These are phyloP conservation scores for Diorhabda carinulata DNA, from an alignment of 1,140 invertebrate species.

Conservation along the genomic window DNA sequence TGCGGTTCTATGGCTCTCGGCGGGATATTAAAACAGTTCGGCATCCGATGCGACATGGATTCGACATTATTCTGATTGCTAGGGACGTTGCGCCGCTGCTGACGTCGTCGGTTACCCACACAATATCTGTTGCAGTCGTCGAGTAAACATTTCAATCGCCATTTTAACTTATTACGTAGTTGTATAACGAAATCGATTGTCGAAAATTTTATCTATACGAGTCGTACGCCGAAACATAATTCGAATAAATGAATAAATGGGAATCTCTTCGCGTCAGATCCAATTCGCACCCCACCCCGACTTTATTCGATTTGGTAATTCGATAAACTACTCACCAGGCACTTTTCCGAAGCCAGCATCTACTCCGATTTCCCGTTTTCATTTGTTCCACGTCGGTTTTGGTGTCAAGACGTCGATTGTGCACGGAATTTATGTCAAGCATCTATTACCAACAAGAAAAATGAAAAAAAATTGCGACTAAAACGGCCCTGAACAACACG, in stretches of 20 bases:
- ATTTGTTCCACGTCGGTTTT: too few species aligned
- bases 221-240: too few species aligned
- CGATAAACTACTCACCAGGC: background rate
- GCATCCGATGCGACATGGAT: slow-evolving; percentile 38
- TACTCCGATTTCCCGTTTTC: too few species aligned
- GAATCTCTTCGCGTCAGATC: slow-evolving; percentile 1
- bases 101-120: slow-evolving; percentile 42
- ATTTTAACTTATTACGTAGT: too few species aligned
- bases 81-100: slow-evolving; percentile 33
- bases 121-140: slow-evolving; percentile 39
- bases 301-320: background rate
- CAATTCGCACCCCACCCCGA: background rate
- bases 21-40: slow-evolving; percentile 38
- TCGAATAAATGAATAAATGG: background rate
- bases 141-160: too few species aligned
- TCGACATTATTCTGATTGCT: slow-evolving; percentile 44
- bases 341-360: background rate
- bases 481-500: too few species aligned
- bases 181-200: too few species aligned
- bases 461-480: too few species aligned
- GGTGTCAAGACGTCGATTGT: too few species aligned
- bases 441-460: too few species aligned
- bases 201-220: too few species aligned
- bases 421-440: too few species aligned
- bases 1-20: slow-evolving; percentile 25